These are phyloP conservation scores for Thumatha senex DNA, from an alignment of 2,888 invertebrate genomes.

Conservation along the genomic window DNA sequence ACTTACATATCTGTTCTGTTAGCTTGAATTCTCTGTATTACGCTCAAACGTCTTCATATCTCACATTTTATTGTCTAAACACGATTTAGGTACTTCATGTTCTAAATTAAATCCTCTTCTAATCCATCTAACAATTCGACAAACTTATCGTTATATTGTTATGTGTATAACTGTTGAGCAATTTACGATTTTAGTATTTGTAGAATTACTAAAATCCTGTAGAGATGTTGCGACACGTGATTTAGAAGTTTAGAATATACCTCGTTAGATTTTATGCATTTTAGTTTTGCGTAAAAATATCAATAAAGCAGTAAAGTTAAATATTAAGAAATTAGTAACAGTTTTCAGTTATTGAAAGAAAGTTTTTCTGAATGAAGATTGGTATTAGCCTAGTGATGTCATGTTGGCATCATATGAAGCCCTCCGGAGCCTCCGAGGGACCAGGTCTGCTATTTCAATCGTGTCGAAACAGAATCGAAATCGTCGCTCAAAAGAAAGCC, in stretches of 20 bases:
- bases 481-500: too few relatives aligned
- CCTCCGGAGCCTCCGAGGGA: too few relatives aligned
- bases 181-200: background rate
- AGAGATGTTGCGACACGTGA: background rate
- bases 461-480: too few relatives aligned
- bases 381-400: background rate
- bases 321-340: background rate
- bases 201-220: background rate
- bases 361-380: background rate
- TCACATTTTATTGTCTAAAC: background rate
- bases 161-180: background rate
- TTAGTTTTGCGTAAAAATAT: background rate
- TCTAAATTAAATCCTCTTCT: background rate
- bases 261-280: constrained; percentile 4
- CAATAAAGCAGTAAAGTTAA: background rate
- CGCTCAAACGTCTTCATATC: too few relatives aligned
- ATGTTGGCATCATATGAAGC: too few relatives aligned
- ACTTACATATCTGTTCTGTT: too few relatives aligned
- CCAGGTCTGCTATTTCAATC: too few relatives aligned
- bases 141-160: background rate
- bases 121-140: constrained; percentile 4
- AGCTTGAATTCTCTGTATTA: too few relatives aligned
- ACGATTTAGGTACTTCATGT: constrained; percentile 3
- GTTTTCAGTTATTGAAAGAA: background rate
- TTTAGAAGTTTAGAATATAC: background rate